phyloP scores from a whole-genome alignment of 2,113 vertebrate species.

The Carollia perspicillata region DNA sequence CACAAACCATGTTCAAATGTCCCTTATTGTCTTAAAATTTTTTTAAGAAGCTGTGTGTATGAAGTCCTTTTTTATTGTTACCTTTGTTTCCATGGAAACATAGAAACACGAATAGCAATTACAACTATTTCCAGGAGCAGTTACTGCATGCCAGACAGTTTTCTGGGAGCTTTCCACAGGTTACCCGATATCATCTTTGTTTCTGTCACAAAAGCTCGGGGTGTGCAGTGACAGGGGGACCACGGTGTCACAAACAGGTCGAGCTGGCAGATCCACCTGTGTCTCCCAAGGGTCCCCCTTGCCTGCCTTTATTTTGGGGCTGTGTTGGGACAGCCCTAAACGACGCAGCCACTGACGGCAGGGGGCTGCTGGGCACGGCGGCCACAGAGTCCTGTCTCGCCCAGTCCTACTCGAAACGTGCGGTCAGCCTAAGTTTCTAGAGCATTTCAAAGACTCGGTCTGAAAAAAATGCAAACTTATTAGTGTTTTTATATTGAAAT shows the following conservation, averaged over 20 bases:
- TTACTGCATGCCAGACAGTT: not conserved
- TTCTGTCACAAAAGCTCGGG: not conserved
- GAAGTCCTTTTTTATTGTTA: not conserved
- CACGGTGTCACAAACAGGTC: no score
- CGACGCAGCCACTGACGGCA: accelerated
- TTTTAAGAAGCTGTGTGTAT: not conserved
- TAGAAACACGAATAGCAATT: not conserved
- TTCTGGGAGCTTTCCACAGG: not conserved
- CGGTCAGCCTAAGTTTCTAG: no score
- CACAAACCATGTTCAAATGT: not conserved
- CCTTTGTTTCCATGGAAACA: conserved; percentile 18
- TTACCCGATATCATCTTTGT: not conserved
- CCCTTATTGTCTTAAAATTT: not conserved
- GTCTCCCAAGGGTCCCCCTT: not conserved
- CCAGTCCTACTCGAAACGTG: no score
- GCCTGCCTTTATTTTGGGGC: not conserved
- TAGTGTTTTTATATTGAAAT: not conserved
- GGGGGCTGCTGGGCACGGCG: not conserved
- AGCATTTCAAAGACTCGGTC: not conserved
- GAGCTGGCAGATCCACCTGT: not conserved
- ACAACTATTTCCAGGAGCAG: not conserved
- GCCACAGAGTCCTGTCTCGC: accelerated
- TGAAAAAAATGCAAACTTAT: not conserved
- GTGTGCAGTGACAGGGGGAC: not conserved
- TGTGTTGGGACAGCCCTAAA: no score